Base-by-base conservation (phyloP, 1,140 invertebrate genomes). In the Papilio polyxenes region DNA sequence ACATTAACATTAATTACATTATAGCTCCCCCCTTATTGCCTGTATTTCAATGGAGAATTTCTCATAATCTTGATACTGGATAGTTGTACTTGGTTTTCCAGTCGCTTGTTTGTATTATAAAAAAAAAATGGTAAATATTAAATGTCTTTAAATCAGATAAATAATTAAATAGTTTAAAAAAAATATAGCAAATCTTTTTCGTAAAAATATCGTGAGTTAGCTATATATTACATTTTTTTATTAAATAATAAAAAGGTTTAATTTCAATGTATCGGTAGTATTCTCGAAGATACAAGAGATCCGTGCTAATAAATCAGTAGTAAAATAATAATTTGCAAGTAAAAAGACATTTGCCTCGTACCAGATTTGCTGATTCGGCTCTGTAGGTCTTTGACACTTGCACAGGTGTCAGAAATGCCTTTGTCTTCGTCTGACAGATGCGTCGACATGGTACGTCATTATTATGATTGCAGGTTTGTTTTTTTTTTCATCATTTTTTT, bases 381-480 rank as follows among this genome's bases (percentile, higher is more conserved):
- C 65, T 72, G 10, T 40, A 72, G 65, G 65, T 72, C 65, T 72
- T 72, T 72, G 65, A 72, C 31, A 72, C 65, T 69, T 72, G 37
- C 37, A 72, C 65, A 72, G 65, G 65, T 72, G 65, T 37, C 31
- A 72, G 37, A 72, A 72, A 72, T 31, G 20, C 37, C 65, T 72
- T 72, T 72, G 65, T 72, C 65, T 72, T 72, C 65, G 31, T 15
- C 13, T 15, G 65, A 72, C 65, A 72, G 65, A 72, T 72, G 65
- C 31, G 31, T 72, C 65, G 31, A 62, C 15, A 72, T 40, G 31
- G 65, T 23, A 72, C 65, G 65, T 72, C 65, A 72, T 69, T 15
- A 59, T 59, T 20, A n/a, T 59, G 56, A 59, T 59, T 37, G 65
- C 65, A 15, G 0, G 11, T 4, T 37, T 40, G 20, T 72, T 62